phyloP scores from a whole-genome alignment of 2,888 invertebrate genomes.

The Amaurobius ferox region DNA sequence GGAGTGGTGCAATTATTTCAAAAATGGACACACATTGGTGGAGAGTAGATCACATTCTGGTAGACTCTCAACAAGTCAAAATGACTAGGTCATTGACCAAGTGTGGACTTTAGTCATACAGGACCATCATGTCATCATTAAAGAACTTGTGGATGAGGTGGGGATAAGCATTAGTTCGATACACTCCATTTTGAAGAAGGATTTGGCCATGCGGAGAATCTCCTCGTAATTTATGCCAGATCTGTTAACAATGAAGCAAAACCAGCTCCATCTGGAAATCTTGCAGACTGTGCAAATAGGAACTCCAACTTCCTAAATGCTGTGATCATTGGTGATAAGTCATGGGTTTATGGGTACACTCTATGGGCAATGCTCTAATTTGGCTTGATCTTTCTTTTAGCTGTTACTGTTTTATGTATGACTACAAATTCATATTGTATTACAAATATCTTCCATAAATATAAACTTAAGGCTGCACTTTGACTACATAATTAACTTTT shows the following conservation, averaged over 20 bases:
- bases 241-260: conserved; percentile 20
- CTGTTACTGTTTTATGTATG: too few relatives aligned
- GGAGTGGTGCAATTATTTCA: too few relatives aligned
- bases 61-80: conserved; percentile 15
- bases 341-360: conserved; percentile 4
- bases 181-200: background rate
- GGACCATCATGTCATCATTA: conserved; percentile 15
- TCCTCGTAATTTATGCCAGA: conserved; percentile 12
- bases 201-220: background rate
- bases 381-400: too few relatives aligned
- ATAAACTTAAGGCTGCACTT: too few relatives aligned
- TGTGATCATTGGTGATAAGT: background rate
- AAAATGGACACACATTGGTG: background rate
- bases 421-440: too few relatives aligned
- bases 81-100: conserved; percentile 24
- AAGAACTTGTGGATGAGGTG: conserved; percentile 5
- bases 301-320: conserved; percentile 6
- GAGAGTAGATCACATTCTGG: conserved; percentile 6
- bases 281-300: background rate
- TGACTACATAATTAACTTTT: too few relatives aligned
- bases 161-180: background rate
- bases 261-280: conserved; percentile 19
- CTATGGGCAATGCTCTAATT: too few relatives aligned
- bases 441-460: too few relatives aligned
- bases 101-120: background rate